These are phyloP conservation scores for Mya arenaria DNA, from an alignment of 1,140 invertebrate species.

Conservation along the genomic window DNA sequence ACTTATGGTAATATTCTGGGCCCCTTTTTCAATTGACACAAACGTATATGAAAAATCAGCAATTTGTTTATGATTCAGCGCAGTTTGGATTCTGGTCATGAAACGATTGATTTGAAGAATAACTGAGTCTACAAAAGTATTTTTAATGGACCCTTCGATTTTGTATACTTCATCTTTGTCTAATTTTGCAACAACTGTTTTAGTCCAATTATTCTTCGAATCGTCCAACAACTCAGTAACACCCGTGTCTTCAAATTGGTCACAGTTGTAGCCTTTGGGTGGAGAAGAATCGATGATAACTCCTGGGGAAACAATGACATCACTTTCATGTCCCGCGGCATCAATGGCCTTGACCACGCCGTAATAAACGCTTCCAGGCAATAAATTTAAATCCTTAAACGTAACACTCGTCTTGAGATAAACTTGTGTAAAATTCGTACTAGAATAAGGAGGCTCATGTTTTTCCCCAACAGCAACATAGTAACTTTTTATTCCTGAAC, in stretches of 20 bases:
- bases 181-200: not conserved
- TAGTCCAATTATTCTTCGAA: no score
- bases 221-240: not conserved
- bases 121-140: not conserved
- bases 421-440: conserved; percentile 1
- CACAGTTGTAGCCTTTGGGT: conserved; percentile 45
- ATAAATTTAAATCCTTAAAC: conserved; percentile 15
- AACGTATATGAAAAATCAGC: no score
- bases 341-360: conserved; percentile 52
- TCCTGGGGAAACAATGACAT: not conserved
- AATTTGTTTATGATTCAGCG: no score
- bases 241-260: not conserved
- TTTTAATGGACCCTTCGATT: not conserved
- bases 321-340: conserved; percentile 46
- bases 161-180: not conserved
- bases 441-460: not conserved
- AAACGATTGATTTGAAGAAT: not conserved
- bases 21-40: no score
- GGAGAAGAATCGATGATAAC: conserved; percentile 49
- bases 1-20: no score
- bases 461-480: conserved; percentile 32
- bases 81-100: not conserved
- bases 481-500: conserved; percentile 50
- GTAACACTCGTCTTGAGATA: conserved; percentile 11
- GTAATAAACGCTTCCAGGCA: conserved; percentile 33